Conservation (phyloP, 64 coral and sea anemone genomes). For the Montipora sp. region DNA sequence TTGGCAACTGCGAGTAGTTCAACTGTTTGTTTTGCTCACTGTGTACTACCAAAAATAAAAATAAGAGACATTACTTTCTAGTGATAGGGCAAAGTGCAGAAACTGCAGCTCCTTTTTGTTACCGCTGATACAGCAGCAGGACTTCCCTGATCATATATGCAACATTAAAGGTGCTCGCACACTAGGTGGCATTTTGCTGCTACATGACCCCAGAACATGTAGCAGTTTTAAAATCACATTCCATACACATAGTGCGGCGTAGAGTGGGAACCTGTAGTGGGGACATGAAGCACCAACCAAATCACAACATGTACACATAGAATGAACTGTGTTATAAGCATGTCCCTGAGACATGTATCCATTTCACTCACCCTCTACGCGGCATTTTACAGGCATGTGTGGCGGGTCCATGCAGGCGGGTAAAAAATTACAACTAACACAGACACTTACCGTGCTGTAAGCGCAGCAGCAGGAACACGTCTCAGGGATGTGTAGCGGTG, state of each 20-base stretch:
- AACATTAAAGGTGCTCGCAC: slow-evolving; percentile 26
- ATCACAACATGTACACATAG: slow-evolving; percentile 40
- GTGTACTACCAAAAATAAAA: too few relatives aligned
- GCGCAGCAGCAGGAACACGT: slow-evolving; percentile 34
- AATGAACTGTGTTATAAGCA: slow-evolving; percentile 38
- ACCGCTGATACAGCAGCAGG: too few relatives aligned
- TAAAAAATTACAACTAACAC: slow-evolving; percentile 45
- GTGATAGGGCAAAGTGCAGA: too few relatives aligned
- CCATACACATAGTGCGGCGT: slow-evolving; percentile 19
- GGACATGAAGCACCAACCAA: slow-evolving; percentile 43
- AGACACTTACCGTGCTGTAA: slow-evolving; percentile 15
- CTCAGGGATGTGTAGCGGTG: slow-evolving; percentile 46
- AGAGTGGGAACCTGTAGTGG: slow-evolving; percentile 48
- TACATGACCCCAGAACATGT: slow-evolving; percentile 35
- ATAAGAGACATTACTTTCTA: too few relatives aligned
- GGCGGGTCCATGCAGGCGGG: background rate
- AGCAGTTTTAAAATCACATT: slow-evolving; percentile 39
- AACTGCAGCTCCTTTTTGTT: too few relatives aligned
- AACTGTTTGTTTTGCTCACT: too few relatives aligned
- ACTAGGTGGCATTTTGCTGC: slow-evolving; percentile 32
- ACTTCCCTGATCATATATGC: too few relatives aligned
- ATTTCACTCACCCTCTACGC: slow-evolving; percentile 37
- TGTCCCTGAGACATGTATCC: slow-evolving; percentile 48
- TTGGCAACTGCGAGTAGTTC: too few relatives aligned
- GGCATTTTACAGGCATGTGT: slow-evolving; percentile 45